Percentiles rank a stretch among this genome's conserved stretches.
Conservation (phyloP, 1,140 invertebrate genomes). For the Anastrepha ludens region DNA sequence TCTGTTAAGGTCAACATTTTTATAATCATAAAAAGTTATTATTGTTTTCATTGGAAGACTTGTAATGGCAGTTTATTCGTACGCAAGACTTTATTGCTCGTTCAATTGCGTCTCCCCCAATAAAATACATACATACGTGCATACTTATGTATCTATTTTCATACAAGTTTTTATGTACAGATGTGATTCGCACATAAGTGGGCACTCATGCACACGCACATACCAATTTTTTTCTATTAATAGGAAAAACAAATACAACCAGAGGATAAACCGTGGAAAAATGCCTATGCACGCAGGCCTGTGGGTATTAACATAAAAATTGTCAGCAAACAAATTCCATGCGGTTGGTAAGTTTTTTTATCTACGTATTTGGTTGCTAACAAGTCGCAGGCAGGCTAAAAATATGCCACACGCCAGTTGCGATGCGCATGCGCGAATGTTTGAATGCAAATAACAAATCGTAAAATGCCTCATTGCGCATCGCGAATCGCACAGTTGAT, state of each 20-base stretch:
- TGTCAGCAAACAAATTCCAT: neutral
- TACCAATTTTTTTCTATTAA: conserved; percentile 1
- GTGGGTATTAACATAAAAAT: conserved; percentile 15
- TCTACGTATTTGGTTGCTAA: neutral
- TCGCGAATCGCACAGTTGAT: neutral
- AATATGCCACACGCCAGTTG: neutral
- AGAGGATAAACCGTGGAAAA: neutral
- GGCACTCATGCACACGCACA: neutral
- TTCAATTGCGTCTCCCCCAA: neutral
- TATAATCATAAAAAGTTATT: neutral
- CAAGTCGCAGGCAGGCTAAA: neutral
- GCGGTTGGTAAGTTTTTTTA: neutral
- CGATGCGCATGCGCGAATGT: conserved; percentile 5
- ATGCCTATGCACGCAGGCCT: neutral
- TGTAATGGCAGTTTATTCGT: neutral
- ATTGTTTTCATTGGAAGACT: neutral
- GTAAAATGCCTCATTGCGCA: conserved; percentile 8
- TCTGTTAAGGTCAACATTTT: neutral
- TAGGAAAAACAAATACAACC: neutral
- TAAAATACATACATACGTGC: neutral
- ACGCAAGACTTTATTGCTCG: neutral
- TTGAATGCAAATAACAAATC: conserved; percentile 11
- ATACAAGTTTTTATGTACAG: too few relatives aligned
- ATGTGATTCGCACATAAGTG: too few relatives aligned
- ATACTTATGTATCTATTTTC: neutral